Evolutionary conservation across 2,113 vertebrate genomes (phyloP).

Genomic region (Todiramphus saurophagus): DNA sequence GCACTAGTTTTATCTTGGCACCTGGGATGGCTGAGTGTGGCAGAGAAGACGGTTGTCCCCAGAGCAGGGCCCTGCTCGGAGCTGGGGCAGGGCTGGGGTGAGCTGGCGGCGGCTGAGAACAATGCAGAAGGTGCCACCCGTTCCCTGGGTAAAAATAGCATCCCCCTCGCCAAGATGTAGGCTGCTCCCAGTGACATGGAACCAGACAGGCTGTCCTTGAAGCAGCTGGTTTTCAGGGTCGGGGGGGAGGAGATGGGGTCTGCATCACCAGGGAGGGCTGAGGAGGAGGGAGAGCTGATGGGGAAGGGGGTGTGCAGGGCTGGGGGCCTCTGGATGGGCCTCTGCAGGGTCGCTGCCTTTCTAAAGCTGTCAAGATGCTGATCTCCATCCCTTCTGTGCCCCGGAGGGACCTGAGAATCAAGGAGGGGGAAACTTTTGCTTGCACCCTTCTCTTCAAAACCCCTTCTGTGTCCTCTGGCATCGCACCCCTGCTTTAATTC

Average conservation of each 20-base stretch:
- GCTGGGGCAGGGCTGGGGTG: neutral
- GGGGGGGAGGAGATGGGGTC: neutral
- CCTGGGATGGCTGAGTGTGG: rapidly evolving
- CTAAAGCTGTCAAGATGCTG: neutral
- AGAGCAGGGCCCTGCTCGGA: neutral
- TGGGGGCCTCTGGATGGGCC: neutral
- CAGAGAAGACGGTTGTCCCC: neutral
- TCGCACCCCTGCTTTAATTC: neutral
- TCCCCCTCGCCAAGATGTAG: neutral
- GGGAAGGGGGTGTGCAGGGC: neutral
- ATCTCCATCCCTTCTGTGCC: neutral
- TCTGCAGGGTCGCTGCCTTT: neutral
- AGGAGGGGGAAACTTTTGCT: neutral
- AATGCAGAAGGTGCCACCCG: neutral
- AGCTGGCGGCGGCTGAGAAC: neutral
- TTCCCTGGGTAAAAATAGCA: constrained; percentile 8
- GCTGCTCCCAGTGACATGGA: neutral
- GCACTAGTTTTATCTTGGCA: rapidly evolving
- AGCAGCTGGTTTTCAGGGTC: neutral
- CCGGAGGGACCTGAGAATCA: rapidly evolving
- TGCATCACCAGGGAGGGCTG: neutral
- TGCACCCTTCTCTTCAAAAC: rapidly evolving
- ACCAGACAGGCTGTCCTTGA: neutral
- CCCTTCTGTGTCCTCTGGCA: neutral
- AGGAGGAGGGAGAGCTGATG: neutral